Conservation (phyloP, 2,797 vertebrate genomes). For the Girardinus metallicus region DNA sequence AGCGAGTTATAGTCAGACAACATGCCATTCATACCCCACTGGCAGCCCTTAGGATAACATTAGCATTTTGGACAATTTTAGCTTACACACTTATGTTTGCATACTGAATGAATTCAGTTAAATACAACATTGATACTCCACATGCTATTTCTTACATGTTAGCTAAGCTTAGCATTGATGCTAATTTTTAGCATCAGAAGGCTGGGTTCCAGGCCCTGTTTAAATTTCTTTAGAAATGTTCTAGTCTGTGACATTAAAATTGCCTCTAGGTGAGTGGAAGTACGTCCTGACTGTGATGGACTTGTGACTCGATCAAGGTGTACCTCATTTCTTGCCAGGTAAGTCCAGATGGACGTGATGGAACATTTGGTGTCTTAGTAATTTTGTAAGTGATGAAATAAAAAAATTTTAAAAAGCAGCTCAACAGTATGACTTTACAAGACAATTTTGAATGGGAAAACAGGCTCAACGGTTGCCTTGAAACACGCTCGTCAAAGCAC, state of each 20-base stretch:
- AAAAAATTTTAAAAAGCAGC: conserved; percentile 22
- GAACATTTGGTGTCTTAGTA: neutral
- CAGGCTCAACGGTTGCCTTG: neutral
- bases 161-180: too few species aligned
- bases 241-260: neutral
- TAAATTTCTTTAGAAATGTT: too few species aligned
- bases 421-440: conserved; percentile 36
- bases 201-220: too few species aligned
- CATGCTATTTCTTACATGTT: too few species aligned
- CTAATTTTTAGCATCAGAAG: too few species aligned
- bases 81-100: too few species aligned
- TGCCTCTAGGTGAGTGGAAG: neutral
- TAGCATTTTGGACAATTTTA: too few species aligned
- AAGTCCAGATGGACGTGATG: neutral
- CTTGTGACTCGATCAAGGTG: neutral
- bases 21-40: too few species aligned
- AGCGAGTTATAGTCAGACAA: too few species aligned
- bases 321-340: neutral
- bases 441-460: neutral
- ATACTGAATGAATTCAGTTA: too few species aligned
- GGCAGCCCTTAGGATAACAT: too few species aligned
- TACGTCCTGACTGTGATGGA: neutral
- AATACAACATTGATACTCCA: too few species aligned
- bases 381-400: neutral
- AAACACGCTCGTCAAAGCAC: conserved; percentile 10